phyloP scores from a whole-genome alignment of 2,113 vertebrate genomes.

The Trogon melanurus region DNA sequence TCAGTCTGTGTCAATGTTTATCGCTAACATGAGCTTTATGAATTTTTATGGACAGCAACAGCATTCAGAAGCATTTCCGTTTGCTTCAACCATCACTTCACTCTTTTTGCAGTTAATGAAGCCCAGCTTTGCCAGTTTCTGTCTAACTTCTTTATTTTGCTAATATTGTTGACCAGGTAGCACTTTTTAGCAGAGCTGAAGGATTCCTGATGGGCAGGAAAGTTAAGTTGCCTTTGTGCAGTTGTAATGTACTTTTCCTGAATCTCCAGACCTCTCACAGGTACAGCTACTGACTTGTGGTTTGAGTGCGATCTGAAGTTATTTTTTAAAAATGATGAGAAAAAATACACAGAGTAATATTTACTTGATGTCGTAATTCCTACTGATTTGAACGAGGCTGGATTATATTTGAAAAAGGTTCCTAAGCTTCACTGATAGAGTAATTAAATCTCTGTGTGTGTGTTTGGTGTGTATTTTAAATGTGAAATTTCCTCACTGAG shows the following conservation, averaged over 20 bases:
- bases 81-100: background rate
- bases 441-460: background rate
- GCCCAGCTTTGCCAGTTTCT: background rate
- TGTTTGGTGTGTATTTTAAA: background rate
- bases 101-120: background rate
- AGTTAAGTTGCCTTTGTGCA: background rate
- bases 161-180: background rate
- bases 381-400: background rate
- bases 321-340: background rate
- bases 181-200: background rate
- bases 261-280: background rate
- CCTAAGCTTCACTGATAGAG: background rate
- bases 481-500: background rate
- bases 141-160: background rate
- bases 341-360: background rate
- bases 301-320: background rate
- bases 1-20: background rate
- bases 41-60: background rate
- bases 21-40: background rate
- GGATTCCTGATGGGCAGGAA: background rate
- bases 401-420: background rate
- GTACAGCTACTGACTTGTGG: background rate
- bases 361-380: background rate
- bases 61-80: background rate
- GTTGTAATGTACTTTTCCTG: background rate